These are phyloP conservation scores for Coregonus clupeaformis DNA, from an alignment of 2,113 vertebrate species.

Conservation along the genomic window DNA sequence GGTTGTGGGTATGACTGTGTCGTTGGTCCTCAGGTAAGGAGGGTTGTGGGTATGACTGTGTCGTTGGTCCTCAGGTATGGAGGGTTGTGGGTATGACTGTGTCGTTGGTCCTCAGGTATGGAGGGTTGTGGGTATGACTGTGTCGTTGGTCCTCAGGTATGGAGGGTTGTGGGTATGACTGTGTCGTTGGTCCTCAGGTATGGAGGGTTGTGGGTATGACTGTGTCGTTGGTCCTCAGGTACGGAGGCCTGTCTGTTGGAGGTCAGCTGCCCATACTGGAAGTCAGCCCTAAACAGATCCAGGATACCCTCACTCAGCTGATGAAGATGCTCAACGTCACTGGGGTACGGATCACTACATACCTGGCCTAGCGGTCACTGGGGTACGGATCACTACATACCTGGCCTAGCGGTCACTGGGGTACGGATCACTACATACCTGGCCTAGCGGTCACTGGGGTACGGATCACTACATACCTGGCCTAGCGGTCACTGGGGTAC, in stretches of 20 bases:
- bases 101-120: background rate
- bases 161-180: background rate
- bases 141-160: constrained; percentile 3
- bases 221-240: constrained; percentile 72
- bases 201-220: background rate
- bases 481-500: no score
- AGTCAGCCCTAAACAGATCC: constrained; percentile 76
- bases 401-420: no score
- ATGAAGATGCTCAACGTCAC: constrained; percentile 90
- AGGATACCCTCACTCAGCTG: constrained; percentile 75
- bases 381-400: no score
- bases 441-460: no score
- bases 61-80: constrained; percentile 74
- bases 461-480: no score
- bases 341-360: constrained; percentile 74
- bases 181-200: constrained; percentile 74
- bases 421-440: no score
- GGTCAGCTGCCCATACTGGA: constrained; percentile 84
- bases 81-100: background rate
- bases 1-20: no score
- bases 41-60: no score
- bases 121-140: background rate
- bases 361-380: background rate
- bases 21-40: no score
- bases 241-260: constrained; percentile 92